These are phyloP conservation scores for Cheilosia scutellata DNA, from an alignment of 2,888 invertebrate species.

Conservation along the genomic window DNA sequence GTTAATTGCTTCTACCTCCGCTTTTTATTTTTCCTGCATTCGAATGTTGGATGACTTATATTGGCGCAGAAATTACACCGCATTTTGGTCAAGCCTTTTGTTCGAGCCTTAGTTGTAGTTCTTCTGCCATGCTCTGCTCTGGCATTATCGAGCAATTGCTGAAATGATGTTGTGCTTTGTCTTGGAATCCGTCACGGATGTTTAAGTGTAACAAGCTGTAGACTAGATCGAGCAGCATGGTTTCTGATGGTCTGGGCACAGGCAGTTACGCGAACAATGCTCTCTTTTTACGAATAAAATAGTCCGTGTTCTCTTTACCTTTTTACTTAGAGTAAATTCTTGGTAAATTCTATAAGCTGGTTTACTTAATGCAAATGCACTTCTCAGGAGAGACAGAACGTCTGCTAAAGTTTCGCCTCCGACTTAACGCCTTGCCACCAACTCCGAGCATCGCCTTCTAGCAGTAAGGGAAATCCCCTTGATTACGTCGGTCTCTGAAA, in stretches of 20 bases:
- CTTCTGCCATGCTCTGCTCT: slow-evolving; percentile 14
- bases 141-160: slow-evolving; percentile 1
- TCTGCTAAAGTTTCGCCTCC: not conserved
- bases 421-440: slow-evolving; percentile 1
- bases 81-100: not conserved
- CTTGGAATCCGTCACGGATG: not conserved
- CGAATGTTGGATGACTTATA: not conserved
- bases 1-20: not conserved
- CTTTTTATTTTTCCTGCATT: slow-evolving; percentile 3
- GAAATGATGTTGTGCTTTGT: slow-evolving; percentile 1
- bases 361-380: slow-evolving; percentile 58
- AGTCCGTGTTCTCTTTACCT: slow-evolving; percentile 61
- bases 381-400: slow-evolving; percentile 51
- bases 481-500: slow-evolving; percentile 59
- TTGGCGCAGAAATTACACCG: slow-evolving; percentile 6
- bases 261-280: slow-evolving; percentile 51
- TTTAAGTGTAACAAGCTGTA: slow-evolving; percentile 7
- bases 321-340: slow-evolving; percentile 57
- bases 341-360: slow-evolving; percentile 51
- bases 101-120: not conserved
- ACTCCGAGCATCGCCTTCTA: not conserved
- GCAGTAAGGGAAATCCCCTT: slow-evolving; percentile 45
- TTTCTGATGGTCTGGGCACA: not conserved
- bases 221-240: slow-evolving; percentile 7
- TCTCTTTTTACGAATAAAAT: slow-evolving; percentile 64